Base-by-base conservation (phyloP, 2,888 invertebrate species). In the Notodonta dromedarius region DNA sequence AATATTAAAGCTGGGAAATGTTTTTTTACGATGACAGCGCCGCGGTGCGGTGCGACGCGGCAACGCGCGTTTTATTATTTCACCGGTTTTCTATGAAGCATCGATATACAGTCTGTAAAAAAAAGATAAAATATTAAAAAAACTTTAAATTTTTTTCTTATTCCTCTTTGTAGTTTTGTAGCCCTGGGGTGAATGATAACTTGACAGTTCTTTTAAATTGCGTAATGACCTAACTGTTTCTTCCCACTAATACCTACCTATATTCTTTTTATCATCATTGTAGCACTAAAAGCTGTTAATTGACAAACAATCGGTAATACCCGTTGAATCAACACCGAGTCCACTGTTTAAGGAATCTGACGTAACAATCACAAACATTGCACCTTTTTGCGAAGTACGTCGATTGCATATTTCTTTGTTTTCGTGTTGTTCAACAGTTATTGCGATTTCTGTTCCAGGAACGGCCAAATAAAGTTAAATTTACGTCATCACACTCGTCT, bases 1-100 rank as follows among this genome's bases (percentile, higher is more conserved):
- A 85, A 88, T 90, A 44, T 87, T 88, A 88, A 85, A 88, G 89
- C 13, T 76, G 79, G 78, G 81, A 80, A 88, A 89, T 86, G 87
- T 85, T 86, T 89, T 86, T 89, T 89, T 87, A 90, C 81, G 85
- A 88, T 81, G 88, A 83, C 85, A 84, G 82, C 50, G 5, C 71
- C 61, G 46, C 42, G 60, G 42, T 53, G 74, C 72, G 81, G 35
- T 63, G 58, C 46, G 13, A 13, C 46, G 60, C 4, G 51, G 74
- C 72, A 80, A 79, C 76, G 81, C 86, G 82, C 82, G 83, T 88
- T 90, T 89, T 89, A 89, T 88, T 88, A 81, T 80, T 72, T 74
- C 76, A 74, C 79, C 81, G 82, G 78, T 84, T 82, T 78, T 78
- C 61, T 70, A 65, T 66, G n/a, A 66, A 55, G 52, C 11, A 51